Evolutionary conservation across 1,140 invertebrate species (phyloP), one percentile per base, ranked within the genome.

Genomic region (Drosophila ambigua): DNA sequence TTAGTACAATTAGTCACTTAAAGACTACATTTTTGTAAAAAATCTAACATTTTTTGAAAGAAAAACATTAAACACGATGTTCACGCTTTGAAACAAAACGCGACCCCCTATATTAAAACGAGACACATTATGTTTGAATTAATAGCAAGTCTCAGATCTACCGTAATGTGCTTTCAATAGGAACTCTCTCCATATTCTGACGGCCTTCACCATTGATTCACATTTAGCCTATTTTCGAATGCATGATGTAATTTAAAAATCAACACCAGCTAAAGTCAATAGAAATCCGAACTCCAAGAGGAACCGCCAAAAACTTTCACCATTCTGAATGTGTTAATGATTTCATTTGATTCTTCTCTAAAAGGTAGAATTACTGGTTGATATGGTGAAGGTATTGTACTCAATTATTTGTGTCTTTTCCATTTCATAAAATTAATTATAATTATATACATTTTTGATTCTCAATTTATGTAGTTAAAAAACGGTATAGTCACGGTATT

Each of bases 281-380:
- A 68, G 67, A 71, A 71, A 71, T 69, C 35, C 45, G 35, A 77
- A n/a, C 43, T 44, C 43, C 35, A 13, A 67, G 63, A 41, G 49
- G 41, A 58, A 48, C 44, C 49, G 53, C 49, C 57, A 61, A 82
- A 71, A 84, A 84, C 81, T 84, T 84, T 84, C 81, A 80, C 81
- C 82, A 85, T 85, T 84, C 81, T 84, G 81, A 75, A 85, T 84
- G 79, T 62, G 77, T 59, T 79, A 79, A 74, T 66, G 76, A 80
- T 52, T 69, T 75, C 79, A 81, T 85, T 85, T 77, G 65, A 71
- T 79, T 62, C 55, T 72, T 83, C 74, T 55, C 58, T 28, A 20
- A 68, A 45, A 49, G 55, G 57, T 45, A 59, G 31, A 50, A 55
- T 9, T 31, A 31, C 60, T 24, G 59, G 46, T 45, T 44, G 57